Conservation (phyloP, 2,888 invertebrate genomes). For the Caenorhabditis imperialis region DNA sequence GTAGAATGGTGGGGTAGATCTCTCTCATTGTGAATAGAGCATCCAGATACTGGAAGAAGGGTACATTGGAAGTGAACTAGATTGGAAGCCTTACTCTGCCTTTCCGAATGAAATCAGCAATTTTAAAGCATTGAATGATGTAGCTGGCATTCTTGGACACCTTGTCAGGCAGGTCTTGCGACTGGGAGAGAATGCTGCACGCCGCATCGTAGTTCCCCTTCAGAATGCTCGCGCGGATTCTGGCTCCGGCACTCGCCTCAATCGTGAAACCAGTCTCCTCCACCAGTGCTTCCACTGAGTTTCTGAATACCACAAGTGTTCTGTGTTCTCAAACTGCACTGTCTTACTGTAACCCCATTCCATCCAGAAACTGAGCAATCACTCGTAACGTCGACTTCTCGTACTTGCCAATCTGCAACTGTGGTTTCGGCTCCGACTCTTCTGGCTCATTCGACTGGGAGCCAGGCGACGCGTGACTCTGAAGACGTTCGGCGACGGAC, state of each 20-base stretch:
- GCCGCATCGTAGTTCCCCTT: constrained; percentile 66
- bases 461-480: constrained; percentile 27
- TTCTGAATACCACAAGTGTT: constrained; percentile 56
- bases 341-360: constrained; percentile 69
- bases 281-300: constrained; percentile 70
- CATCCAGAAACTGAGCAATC: constrained; percentile 72
- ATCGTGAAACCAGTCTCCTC: constrained; percentile 73
- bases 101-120: constrained; percentile 33
- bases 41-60: constrained; percentile 41
- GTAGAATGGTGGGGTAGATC: background rate
- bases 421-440: background rate
- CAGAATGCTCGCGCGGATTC: constrained; percentile 56
- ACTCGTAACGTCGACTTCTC: constrained; percentile 64
- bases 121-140: constrained; percentile 36
- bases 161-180: constrained; percentile 13
- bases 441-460: constrained; percentile 21
- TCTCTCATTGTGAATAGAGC: constrained; percentile 31
- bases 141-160: constrained; percentile 13
- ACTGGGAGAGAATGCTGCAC: constrained; percentile 53
- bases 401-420: constrained; percentile 11
- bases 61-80: too few relatives aligned
- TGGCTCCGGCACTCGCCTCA: constrained; percentile 65
- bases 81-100: background rate
- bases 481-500: constrained; percentile 33
- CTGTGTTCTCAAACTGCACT: background rate